Conservation (phyloP, 2,797 vertebrate genomes). For the Scarus forsteni region DNA sequence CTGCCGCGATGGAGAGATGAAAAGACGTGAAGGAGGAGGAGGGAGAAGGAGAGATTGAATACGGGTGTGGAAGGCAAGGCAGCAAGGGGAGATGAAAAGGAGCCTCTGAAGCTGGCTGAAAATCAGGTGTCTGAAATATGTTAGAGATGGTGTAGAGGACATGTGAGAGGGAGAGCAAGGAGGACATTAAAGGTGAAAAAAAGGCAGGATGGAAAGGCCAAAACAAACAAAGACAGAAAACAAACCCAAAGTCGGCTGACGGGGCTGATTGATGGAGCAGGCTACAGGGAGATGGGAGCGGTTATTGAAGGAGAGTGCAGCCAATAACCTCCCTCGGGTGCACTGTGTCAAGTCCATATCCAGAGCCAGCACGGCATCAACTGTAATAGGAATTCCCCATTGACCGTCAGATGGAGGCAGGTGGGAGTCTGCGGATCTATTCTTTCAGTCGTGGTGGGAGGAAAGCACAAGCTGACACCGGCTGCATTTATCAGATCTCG, state of each 20-base stretch:
- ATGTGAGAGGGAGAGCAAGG: neutral
- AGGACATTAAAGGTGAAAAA: neutral
- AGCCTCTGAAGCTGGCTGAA: conserved; percentile 39
- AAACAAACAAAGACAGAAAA: conserved; percentile 48
- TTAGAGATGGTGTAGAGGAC: conserved; percentile 32
- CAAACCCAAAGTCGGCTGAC: conserved; percentile 36
- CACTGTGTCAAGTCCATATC: conserved; percentile 69
- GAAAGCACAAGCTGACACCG: conserved; percentile 44
- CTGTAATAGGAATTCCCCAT: conserved; percentile 67
- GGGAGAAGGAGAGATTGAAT: conserved; percentile 57
- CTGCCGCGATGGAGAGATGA: conserved; percentile 54
- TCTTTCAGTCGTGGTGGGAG: conserved; percentile 28
- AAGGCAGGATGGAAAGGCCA: conserved; percentile 23
- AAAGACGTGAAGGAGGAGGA: conserved; percentile 47
- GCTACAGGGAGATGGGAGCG: conserved; percentile 51
- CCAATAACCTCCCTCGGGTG: conserved; percentile 68
- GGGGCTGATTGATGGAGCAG: conserved; percentile 60
- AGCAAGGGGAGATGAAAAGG: conserved; percentile 63
- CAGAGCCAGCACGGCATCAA: conserved; percentile 61
- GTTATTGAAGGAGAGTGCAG: conserved; percentile 70
- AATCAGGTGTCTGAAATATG: conserved; percentile 52
- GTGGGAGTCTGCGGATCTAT: conserved; percentile 59
- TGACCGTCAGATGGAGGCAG: conserved; percentile 59
- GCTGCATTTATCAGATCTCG: conserved; percentile 56
- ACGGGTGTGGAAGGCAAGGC: conserved; percentile 52